These are phyloP conservation scores for Dendropsophus ebraccatus DNA, from an alignment of 2,113 vertebrate species.

Conservation along the genomic window DNA sequence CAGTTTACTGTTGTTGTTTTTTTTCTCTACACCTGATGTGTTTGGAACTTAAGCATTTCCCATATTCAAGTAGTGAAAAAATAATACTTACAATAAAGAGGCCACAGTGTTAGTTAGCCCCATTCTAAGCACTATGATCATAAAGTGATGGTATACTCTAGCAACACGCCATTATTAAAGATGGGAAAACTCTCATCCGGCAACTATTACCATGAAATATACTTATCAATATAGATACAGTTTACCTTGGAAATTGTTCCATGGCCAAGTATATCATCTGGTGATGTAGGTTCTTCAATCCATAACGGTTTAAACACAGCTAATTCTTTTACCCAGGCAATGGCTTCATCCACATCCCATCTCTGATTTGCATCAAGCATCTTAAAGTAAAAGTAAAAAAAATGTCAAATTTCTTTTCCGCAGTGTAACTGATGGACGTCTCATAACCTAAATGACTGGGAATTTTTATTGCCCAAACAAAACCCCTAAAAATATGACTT, in stretches of 20 bases:
- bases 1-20: no score
- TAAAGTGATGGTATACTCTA: not conserved
- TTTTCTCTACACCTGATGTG: no score
- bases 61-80: no score
- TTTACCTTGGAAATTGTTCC: conserved; percentile 77
- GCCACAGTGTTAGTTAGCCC: no score
- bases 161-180: not conserved
- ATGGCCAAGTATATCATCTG: conserved; percentile 82
- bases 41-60: no score
- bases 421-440: not conserved
- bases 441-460: no score
- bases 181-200: not conserved
- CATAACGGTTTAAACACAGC: conserved; percentile 77
- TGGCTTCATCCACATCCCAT: conserved; percentile 79
- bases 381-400: conserved; percentile 64
- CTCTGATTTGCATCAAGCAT: conserved; percentile 85
- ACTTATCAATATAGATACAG: not conserved
- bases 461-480: no score
- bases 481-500: no score
- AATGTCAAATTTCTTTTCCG: not conserved
- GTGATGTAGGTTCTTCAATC: conserved; percentile 82
- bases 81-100: no score
- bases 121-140: no score
- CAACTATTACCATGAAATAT: not conserved
- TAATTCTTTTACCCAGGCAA: conserved; percentile 75